A percentile compares a stretch with the other conserved stretches of the same genome.
phyloP scores from a whole-genome alignment of 2,113 vertebrate genomes.

The Pelecanoides urinatrix region DNA sequence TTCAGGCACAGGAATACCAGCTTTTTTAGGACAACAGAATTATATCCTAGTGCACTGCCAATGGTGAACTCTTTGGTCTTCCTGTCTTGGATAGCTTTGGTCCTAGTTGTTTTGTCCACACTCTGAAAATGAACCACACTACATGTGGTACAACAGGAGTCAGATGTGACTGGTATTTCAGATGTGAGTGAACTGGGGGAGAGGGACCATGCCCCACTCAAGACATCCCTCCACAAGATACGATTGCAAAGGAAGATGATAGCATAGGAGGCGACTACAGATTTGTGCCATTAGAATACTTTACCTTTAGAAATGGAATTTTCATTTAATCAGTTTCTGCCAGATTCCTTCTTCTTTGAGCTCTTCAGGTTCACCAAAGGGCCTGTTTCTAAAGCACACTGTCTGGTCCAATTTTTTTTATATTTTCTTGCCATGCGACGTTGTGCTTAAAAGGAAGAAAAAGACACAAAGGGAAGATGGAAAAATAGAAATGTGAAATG shows the following conservation, averaged over 20 bases:
- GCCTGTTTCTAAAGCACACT: background rate
- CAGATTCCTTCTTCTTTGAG: background rate
- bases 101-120: background rate
- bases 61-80: background rate
- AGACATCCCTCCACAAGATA: background rate
- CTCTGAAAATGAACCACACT: background rate
- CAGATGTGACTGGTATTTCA: background rate
- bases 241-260: background rate
- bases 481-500: constrained; percentile 12
- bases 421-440: background rate
- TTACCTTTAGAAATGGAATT: background rate
- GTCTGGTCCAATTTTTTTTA: background rate
- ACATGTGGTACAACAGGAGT: background rate
- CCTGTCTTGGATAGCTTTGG: background rate
- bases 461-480: background rate
- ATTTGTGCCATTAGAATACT: background rate
- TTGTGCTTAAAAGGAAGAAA: background rate
- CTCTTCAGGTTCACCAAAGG: background rate
- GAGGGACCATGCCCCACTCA: background rate
- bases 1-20: background rate
- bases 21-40: background rate
- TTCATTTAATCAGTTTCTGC: background rate
- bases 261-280: background rate
- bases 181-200: background rate
- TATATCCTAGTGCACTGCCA: background rate